phyloP scores from a whole-genome alignment of 35 echinoderm and acorn worm genomes.

The Amphiura filiformis region DNA sequence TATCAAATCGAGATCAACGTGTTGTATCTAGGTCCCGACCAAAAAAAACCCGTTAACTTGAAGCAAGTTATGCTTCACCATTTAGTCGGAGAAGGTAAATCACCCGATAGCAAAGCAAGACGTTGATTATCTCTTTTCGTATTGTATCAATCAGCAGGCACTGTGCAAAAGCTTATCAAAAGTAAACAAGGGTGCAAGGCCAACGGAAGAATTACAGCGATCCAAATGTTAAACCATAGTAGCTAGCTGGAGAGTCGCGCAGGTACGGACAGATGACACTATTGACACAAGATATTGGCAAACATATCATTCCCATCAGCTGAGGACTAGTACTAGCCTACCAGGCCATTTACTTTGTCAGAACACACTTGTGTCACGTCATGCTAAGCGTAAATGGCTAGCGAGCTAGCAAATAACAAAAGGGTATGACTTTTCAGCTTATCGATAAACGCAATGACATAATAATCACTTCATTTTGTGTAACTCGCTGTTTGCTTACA shows the following conservation, averaged over 20 bases:
- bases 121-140: neutral
- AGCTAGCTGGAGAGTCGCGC: neutral
- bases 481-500: too few species aligned
- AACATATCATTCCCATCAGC: neutral
- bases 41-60: neutral
- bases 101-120: neutral
- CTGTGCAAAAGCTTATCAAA: neutral
- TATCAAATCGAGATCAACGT: neutral
- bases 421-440: too few species aligned
- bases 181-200: neutral
- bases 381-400: too few species aligned
- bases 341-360: too few species aligned
- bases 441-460: too few species aligned
- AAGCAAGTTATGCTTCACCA: neutral
- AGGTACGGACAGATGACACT: neutral
- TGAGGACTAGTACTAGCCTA: too few species aligned
- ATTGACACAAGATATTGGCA: conserved; percentile 2
- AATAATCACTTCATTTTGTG: too few species aligned
- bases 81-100: neutral
- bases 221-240: too few species aligned
- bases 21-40: neutral
- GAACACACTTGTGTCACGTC: too few species aligned
- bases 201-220: neutral
- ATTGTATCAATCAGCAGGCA: neutral
- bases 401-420: too few species aligned